Conservation (phyloP, 2,113 vertebrate genomes). For the Heteronetta atricapilla region DNA sequence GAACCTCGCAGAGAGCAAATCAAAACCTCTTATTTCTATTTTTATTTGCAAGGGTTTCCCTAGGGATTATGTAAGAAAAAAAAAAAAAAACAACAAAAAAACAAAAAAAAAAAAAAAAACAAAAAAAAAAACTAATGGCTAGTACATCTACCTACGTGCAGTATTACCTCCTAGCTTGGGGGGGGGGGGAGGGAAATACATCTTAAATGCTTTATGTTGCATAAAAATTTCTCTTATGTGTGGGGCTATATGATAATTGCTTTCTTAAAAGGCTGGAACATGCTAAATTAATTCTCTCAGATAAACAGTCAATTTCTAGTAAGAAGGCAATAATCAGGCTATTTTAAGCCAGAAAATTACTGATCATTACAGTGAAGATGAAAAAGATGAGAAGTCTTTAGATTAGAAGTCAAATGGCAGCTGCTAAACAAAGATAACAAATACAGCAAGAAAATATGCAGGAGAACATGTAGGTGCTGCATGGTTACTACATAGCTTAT, state of each 20-base stretch:
- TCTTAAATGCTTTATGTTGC: neutral
- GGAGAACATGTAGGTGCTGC: neutral
- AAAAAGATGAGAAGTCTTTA: neutral
- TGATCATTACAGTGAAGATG: neutral
- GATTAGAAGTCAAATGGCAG: neutral
- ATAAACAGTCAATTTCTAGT: neutral
- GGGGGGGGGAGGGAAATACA: neutral
- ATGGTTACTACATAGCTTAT: neutral
- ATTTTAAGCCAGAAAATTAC: slow-evolving; percentile 12
- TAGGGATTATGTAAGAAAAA: neutral
- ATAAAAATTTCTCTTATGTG: neutral
- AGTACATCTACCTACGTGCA: neutral
- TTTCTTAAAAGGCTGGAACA: neutral
- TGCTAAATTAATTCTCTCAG: neutral
- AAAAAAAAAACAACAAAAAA: neutral
- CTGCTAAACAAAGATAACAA: neutral
- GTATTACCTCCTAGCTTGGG: neutral
- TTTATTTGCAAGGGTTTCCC: neutral
- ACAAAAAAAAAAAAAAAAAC: too few relatives aligned
- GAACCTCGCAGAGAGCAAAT: neutral
- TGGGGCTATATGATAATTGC: neutral
- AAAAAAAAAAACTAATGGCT: neutral
- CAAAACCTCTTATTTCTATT: neutral
- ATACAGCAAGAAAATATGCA: neutral
- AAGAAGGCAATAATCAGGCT: slow-evolving; percentile 3